Percentiles rank a stretch among this genome's conserved stretches.
Evolutionary conservation across 2,888 invertebrate genomes (phyloP).

Genomic region (Sisyra terminalis): DNA sequence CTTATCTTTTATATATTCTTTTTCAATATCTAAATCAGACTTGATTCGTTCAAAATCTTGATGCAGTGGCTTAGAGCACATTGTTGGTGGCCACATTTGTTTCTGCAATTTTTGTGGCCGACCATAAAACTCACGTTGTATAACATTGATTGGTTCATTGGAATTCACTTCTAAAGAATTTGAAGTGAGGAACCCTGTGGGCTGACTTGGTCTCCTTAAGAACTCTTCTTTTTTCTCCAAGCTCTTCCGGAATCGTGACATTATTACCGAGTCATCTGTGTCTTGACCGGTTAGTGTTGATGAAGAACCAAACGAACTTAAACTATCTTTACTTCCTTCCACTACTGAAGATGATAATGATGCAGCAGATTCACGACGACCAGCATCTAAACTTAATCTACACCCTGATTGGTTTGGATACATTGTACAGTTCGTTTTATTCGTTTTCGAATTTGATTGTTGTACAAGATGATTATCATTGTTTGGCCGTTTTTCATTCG

Average conservation of each 20-base stretch:
- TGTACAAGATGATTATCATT: constrained; percentile 1
- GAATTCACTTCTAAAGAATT: constrained; percentile 26
- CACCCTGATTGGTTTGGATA: constrained; percentile 24
- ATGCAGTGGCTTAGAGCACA: constrained; percentile 28
- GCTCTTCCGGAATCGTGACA: constrained; percentile 65
- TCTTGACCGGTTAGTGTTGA: constrained; percentile 49
- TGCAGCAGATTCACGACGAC: constrained; percentile 41
- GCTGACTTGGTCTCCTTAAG: constrained; percentile 54
- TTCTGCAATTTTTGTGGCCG: constrained; percentile 59
- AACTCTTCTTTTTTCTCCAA: constrained; percentile 85
- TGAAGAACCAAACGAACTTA: constrained; percentile 49
- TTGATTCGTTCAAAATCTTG: constrained; percentile 31
- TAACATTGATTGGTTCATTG: constrained; percentile 20
- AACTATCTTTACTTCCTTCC: constrained; percentile 48
- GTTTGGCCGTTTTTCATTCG: not conserved
- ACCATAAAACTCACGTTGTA: constrained; percentile 60
- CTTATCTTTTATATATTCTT: constrained; percentile 19
- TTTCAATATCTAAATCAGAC: constrained; percentile 27
- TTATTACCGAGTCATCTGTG: constrained; percentile 52
- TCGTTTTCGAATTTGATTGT: not conserved
- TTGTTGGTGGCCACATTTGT: constrained; percentile 24
- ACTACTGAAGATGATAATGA: constrained; percentile 43
- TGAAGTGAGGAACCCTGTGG: constrained; percentile 33
- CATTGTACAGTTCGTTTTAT: constrained; percentile 8
- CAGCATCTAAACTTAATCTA: constrained; percentile 28